A percentile compares a stretch with the other conserved stretches of the same genome.
Conservation (phyloP, 2,113 vertebrate species). For the Sus scrofa region T2T-Sscrofa CM000815.6:126306001-126306500, state of each 20-base stretch:
- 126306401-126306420: too few relatives aligned
- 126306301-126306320: slow-evolving; percentile 54
- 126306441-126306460: not conserved
- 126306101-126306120: not conserved
- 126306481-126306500: not conserved
- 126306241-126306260: not conserved
- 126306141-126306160: not conserved
- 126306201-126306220: not conserved
- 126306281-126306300: not conserved
- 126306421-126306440: not conserved
- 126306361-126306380: not conserved
- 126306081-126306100: not conserved
- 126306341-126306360: not conserved
- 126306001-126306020: slow-evolving; percentile 38
- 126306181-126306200: not conserved
- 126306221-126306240: not conserved
- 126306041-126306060: slow-evolving; percentile 58
- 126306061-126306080: not conserved
- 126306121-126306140: not conserved
- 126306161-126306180: not conserved
- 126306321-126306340: slow-evolving; percentile 1
- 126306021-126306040: not conserved
- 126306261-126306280: slow-evolving; percentile 2
- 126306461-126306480: not conserved
- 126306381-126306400: not conserved